These are phyloP conservation scores for Monarcha castaneiventris DNA, from an alignment of 2,113 vertebrate species.

Conservation along the genomic window DNA sequence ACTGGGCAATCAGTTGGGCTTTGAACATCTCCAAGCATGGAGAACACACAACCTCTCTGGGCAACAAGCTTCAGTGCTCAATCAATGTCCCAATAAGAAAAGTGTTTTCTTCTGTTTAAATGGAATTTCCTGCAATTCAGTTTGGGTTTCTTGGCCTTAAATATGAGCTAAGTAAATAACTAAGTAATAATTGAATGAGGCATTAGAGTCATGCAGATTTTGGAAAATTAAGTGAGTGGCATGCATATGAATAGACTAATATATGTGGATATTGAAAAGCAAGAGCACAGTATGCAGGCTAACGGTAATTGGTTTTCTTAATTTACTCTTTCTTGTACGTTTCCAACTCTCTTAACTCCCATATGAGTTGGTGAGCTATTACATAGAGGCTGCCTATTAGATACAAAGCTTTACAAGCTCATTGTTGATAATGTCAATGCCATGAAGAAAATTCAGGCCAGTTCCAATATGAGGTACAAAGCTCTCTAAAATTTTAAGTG, in stretches of 20 bases:
- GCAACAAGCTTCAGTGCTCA: neutral
- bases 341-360: conserved; percentile 14
- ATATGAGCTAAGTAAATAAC: neutral
- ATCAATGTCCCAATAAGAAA: neutral
- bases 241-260: neutral
- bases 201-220: neutral
- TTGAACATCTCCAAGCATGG: neutral
- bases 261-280: conserved; percentile 2
- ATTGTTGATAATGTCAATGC: conserved; percentile 44
- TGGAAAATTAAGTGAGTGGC: neutral
- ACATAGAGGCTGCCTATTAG: conserved; percentile 12
- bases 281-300: neutral
- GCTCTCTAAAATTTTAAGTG: conserved; percentile 68
- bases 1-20: fast-evolving
- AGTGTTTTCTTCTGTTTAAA: neutral
- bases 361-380: neutral
- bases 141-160: neutral
- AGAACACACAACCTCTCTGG: neutral
- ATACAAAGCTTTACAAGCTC: conserved; percentile 41
- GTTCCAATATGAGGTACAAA: conserved; percentile 55
- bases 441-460: conserved; percentile 62
- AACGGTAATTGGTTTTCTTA: neutral
- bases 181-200: neutral
- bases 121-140: neutral
- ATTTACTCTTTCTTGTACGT: conserved; percentile 22